Base-by-base conservation (phyloP, 2,888 invertebrate species). In the Macrophya annulata region DNA sequence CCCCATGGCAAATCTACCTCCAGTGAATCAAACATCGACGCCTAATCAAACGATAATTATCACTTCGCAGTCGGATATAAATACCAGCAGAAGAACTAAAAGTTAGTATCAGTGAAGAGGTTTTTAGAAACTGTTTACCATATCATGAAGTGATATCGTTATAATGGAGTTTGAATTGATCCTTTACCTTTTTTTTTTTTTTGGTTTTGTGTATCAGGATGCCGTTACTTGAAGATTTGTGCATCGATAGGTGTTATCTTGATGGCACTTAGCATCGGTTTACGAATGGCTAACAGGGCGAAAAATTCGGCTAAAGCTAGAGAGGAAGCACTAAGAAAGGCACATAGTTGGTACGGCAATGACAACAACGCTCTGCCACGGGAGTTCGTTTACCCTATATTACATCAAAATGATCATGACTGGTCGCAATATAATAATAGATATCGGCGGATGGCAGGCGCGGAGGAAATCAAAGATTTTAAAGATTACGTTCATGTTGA, bases 191-290 rank as follows among this genome's bases (percentile, higher is more conserved):
- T 21, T 3, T 31, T 9, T n/a, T 48, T 21, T 9, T 21, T 74
- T 45, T 9, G 25, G 25, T 74, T 74, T 48, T 25, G 10, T 37
- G 25, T 72, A 72, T n/a, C 74, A 74, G 74, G 74, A 25, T 43
- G 21, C 15, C 6, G 43, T n/a, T 74, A 5, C 45, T 25, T 12
- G 4, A 48, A 10, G 74, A 12, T 45, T 12, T 12, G 10, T 9
- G 10, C 43, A 40, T 15, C 12, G 74, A 45, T 21, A 9, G 1
- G 9, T 0, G 21, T 25, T 0, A 74, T 74, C 21, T 12, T 74
- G 12, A 12, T 48, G 1, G 5, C 0, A 15, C 8, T 74, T 48
- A 25, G 37, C 17, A 2, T 43, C 40, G 72, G 74, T 10, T 0
- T 3, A n/a, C 21, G 43, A 45, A 40, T 72, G 0, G 9, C 17